These are phyloP conservation scores for Lasioglossum oenotherae DNA, from an alignment of 2,888 invertebrate genomes.

Conservation along the genomic window DNA sequence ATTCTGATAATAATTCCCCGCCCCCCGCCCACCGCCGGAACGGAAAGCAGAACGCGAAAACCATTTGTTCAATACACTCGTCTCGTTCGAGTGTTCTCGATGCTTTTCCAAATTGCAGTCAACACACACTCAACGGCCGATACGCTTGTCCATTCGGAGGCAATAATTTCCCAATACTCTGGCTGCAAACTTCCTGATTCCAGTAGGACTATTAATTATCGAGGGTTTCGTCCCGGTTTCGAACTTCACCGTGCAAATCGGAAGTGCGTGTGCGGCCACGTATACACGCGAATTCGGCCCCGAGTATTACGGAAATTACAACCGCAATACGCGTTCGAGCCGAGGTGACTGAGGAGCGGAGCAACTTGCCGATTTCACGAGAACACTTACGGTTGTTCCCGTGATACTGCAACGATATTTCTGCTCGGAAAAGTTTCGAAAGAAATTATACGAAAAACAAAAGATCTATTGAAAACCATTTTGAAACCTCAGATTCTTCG, in stretches of 20 bases:
- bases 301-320: slow-evolving; percentile 60
- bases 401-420: neutral
- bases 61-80: slow-evolving; percentile 25
- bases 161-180: slow-evolving; percentile 71
- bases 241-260: slow-evolving; percentile 62
- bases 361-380: slow-evolving; percentile 41
- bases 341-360: neutral
- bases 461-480: too few species aligned
- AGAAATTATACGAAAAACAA: neutral
- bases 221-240: slow-evolving; percentile 65
- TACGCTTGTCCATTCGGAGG: slow-evolving; percentile 48
- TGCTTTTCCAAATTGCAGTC: slow-evolving; percentile 46
- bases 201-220: slow-evolving; percentile 71
- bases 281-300: slow-evolving; percentile 42
- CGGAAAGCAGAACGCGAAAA: slow-evolving; percentile 7
- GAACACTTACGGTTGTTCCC: neutral
- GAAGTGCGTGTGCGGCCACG: slow-evolving; percentile 50
- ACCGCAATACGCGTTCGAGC: slow-evolving; percentile 49
- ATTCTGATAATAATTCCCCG: neutral
- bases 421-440: too few species aligned
- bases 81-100: slow-evolving; percentile 22
- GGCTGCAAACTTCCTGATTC: slow-evolving; percentile 70
- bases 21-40: neutral
- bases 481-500: too few species aligned
- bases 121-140: slow-evolving; percentile 30